Percentiles rank a stretch among this genome's conserved stretches.
Conservation (phyloP, 2,797 vertebrate genomes). For the Megalops cyprinoides region DNA sequence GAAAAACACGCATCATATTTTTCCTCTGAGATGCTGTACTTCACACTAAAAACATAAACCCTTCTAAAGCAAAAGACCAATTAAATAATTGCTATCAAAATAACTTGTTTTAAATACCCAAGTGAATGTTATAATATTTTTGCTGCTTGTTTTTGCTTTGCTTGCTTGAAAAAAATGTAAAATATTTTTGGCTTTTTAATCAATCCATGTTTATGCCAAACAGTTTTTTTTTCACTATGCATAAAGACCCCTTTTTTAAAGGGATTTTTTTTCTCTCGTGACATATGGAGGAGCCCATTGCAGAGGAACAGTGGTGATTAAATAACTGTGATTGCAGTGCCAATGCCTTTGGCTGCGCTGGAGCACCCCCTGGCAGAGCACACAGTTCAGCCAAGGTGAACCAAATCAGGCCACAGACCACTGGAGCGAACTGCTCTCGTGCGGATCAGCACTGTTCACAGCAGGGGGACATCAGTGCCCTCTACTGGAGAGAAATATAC, state of each 20-base stretch:
- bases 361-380: constrained; percentile 9
- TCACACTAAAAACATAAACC: not conserved
- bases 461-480: not conserved
- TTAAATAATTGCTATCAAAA: not conserved
- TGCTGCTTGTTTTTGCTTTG: not conserved
- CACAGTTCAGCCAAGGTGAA: constrained; percentile 26
- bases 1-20: no score
- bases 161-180: not conserved
- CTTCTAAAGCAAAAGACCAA: not conserved
- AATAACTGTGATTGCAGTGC: constrained; percentile 14
- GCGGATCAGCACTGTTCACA: not conserved
- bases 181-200: not conserved
- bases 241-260: not conserved
- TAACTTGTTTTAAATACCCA: not conserved
- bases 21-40: no score
- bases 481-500: constrained; percentile 4
- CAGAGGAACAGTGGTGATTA: not conserved
- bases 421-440: not conserved
- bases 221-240: not conserved
- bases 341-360: not conserved
- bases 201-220: not conserved
- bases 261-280: not conserved
- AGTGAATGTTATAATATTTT: not conserved
- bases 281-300: not conserved
- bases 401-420: not conserved